Evolutionary conservation across 2,113 vertebrate genomes (phyloP), one percentile per base, ranked within the genome.

Genomic region (Malurus cyaneus): DNA sequence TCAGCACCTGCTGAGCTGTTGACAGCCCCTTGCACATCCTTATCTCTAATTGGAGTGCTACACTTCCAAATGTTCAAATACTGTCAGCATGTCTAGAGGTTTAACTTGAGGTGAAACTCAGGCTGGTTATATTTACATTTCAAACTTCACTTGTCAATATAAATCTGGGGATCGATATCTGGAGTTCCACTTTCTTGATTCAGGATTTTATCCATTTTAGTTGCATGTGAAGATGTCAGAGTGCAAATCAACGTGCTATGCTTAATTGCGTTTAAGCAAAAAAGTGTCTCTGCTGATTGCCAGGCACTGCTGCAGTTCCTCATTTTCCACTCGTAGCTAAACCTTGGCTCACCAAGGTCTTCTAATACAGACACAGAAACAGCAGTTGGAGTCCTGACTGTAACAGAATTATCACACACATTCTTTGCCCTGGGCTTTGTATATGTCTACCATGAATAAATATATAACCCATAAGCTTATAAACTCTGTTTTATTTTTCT

Each of bases 31-130:
- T 5, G 4, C 46, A 34, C 20, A 36, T 71, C 36, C 44, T 39
- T 70, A 15, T 65, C 47, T 92, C 44, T 36, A 44, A 39, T 11
- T 49, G 31, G 12, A 65, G 39, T 4, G 31, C 36, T 28, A 29
- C 6, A n/a, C 14, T 42, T 94, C 21, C 76, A 83, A 85, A 26
- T 29, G 87, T 86, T 96, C 60, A 49, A 4, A 66, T 50, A 59
- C 41, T 53, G 66, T 64, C 69, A 71, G 20, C 32, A 5, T 77
- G 80, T 86, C 87, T 42, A 17, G 9, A 14, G 86, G 47, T 87
- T 86, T 88, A 88, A 80, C 92, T 88, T 44, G 66, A 92, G 84
- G 74, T 94, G 80, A 93, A 94, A 85, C 26, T 90, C 42, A 15
- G 42, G 25, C 47, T 94, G 47, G 50, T 83, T 80, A 19, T 72